These are phyloP conservation scores for Cephus sareptanus DNA, from an alignment of 2,888 invertebrate genomes.

Conservation along the genomic window DNA sequence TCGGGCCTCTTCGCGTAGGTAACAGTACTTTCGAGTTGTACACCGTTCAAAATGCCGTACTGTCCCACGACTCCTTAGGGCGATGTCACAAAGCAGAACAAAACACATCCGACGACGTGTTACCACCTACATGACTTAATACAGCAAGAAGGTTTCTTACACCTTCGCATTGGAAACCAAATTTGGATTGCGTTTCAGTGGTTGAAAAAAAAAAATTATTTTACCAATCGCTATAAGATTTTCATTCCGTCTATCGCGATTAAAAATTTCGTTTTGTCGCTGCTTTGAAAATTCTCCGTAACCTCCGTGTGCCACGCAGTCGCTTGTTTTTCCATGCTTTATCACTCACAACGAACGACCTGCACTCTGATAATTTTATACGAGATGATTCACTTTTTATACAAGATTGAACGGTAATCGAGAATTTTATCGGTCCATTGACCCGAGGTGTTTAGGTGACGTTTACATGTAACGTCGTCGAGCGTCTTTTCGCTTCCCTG, in stretches of 20 bases:
- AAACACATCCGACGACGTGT: background rate
- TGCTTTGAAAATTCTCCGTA: background rate
- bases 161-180: background rate
- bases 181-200: background rate
- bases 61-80: conserved; percentile 1
- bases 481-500: conserved; percentile 23
- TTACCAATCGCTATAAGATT: background rate
- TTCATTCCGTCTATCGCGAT: background rate
- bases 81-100: background rate
- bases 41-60: conserved; percentile 4
- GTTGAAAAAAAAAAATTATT: background rate
- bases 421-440: conserved; percentile 50
- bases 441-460: conserved; percentile 29
- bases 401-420: conserved; percentile 40
- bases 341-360: background rate
- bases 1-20: conserved; percentile 18
- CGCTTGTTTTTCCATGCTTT: background rate
- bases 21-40: conserved; percentile 33
- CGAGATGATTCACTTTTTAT: conserved; percentile 9
- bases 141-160: background rate
- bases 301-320: background rate
- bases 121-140: background rate
- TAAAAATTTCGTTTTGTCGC: background rate
- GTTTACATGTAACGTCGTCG: background rate
- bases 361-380: background rate